Base-by-base conservation (phyloP, 2,888 invertebrate genomes). In the Apamea monoglypha region DNA sequence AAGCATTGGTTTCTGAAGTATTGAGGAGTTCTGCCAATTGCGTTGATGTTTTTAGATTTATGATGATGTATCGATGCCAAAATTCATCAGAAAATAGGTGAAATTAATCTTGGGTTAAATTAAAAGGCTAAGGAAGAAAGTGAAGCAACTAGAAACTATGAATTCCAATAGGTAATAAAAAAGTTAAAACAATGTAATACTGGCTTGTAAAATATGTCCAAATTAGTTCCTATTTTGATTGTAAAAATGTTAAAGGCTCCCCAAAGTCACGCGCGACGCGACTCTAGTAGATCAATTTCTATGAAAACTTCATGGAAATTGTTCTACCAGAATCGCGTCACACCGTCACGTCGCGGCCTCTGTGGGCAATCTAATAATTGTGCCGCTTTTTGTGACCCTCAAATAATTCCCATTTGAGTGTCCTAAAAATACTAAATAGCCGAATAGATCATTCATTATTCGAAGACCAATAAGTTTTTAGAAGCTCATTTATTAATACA, bases 1-100 rank as follows among this genome's bases (percentile, higher is more conserved):
- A 61, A 69, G 21, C 61, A 68, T 72, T 68, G 21, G 7, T 68
- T 72, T 56, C 36, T 29, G n/a, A 40, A 56, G 50, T n/a, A 50
- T 61, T 53, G 0, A 40, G 0, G 6, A 3, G 25, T 72, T 72
- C 1, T 47, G 50, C 32, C 18, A 44, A 14, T 44, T 63, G 29
- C 36, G 0, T 61, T 18, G 18, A 50, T 53, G 29, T 7, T 47
- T 64, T 64, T 16, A 36, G 56, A 71, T 71, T 36, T 59, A 56
- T 59, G 36, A 32, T 36, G n/a, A 69, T 44, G n/a, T n/a, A 50
- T 12, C 8, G 18, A 21, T 71, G 25, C 1, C 50, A 14, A 71
- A 32, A 69, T 67, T 25, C 1, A 29, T 69, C 5, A 21, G 2
- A 63, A 21, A 21, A 10, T 4, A 63, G 18, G 21, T 1, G 10